Evolutionary conservation across 2,888 invertebrate genomes (phyloP).

Genomic region (Timema cristinae): DNA sequence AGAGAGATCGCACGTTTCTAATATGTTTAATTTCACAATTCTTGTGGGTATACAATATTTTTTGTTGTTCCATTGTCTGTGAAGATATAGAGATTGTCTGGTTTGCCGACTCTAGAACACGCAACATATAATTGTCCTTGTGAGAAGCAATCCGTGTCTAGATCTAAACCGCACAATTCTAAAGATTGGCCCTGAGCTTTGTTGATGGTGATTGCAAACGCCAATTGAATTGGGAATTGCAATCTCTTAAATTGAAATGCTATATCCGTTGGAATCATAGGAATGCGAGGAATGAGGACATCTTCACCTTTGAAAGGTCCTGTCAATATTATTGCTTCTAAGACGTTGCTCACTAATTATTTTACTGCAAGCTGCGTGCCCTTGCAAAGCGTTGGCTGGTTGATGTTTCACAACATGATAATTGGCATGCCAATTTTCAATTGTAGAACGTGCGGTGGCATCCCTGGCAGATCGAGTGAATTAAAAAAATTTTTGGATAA

Average conservation of each 20-base stretch:
- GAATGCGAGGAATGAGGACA: conserved; percentile 16
- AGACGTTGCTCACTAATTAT: conserved; percentile 1
- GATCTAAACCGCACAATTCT: conserved; percentile 21
- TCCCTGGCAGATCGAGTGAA: conserved; percentile 32
- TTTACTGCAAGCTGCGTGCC: conserved; percentile 32
- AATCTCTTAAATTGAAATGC: conserved; percentile 7
- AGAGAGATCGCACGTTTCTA: neutral
- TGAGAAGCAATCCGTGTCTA: conserved; percentile 11
- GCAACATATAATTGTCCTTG: conserved; percentile 21
- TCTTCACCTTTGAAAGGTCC: conserved; percentile 17
- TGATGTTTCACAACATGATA: conserved; percentile 34
- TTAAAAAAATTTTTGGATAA: conserved; percentile 35
- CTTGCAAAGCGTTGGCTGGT: conserved; percentile 35
- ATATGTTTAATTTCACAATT: conserved; percentile 10
- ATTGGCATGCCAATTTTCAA: conserved; percentile 34
- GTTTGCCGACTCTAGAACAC: conserved; percentile 19
- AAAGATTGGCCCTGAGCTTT: conserved; percentile 16
- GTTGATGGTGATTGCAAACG: neutral
- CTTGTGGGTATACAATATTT: conserved; percentile 10
- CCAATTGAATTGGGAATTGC: too few relatives aligned
- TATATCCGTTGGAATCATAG: conserved; percentile 13
- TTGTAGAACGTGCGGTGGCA: conserved; percentile 20
- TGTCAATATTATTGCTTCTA: conserved; percentile 20
- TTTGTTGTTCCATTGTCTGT: conserved; percentile 19
- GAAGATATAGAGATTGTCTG: conserved; percentile 18